Evolutionary conservation across 2,888 invertebrate genomes (phyloP).

Genomic region (Willowsia nigromaculata): DNA sequence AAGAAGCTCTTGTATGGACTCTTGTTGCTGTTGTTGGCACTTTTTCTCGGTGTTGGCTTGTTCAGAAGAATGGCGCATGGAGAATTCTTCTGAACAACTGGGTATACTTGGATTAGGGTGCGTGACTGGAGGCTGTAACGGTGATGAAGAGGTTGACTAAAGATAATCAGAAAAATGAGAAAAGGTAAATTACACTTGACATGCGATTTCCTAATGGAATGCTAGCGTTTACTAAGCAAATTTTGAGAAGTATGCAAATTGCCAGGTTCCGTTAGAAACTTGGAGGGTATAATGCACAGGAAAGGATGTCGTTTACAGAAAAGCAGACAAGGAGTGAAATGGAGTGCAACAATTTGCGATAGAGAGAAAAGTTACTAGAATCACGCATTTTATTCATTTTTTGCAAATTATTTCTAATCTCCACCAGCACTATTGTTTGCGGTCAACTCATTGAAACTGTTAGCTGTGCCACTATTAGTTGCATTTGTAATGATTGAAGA

Average conservation of each 20-base stretch:
- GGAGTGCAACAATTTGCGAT: too few species aligned
- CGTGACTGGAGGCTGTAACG: neutral
- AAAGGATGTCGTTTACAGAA: too few species aligned
- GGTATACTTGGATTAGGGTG: too few species aligned
- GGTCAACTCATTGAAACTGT: slow-evolving; percentile 39
- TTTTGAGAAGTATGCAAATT: neutral
- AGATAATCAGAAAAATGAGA: neutral
- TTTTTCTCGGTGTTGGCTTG: neutral
- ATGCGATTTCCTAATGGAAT: neutral
- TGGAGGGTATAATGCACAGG: neutral
- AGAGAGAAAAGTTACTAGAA: too few species aligned
- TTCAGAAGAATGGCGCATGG: neutral
- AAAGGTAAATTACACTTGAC: neutral
- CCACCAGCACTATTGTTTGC: slow-evolving; percentile 19
- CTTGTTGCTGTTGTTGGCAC: slow-evolving; percentile 19
- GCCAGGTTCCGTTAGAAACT: slow-evolving; percentile 49
- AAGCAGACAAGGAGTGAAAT: too few species aligned
- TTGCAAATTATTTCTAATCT: neutral
- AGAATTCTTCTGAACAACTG: neutral
- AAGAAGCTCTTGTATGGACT: slow-evolving; percentile 42
- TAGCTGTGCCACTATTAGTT: too few species aligned
- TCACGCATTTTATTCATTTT: too few species aligned
- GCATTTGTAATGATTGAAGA: neutral
- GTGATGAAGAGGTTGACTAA: neutral
- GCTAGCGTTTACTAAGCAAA: neutral